Evolutionary conservation across 2,888 invertebrate species (phyloP), one percentile per base, ranked within the genome.

Genomic region (Lithophane semibrunnea): DNA sequence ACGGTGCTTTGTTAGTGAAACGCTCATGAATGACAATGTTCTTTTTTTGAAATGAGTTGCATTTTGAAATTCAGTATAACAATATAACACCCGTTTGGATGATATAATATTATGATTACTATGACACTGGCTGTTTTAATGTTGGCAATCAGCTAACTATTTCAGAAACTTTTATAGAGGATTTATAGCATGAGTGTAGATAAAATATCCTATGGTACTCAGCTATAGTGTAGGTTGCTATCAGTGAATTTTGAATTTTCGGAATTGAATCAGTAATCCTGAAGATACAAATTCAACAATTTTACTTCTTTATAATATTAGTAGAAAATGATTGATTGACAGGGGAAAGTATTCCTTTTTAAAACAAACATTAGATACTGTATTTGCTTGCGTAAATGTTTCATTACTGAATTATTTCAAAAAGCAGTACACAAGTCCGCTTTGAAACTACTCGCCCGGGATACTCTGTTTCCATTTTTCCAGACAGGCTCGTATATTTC

Each of bases 291-390:
- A n/a, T 4, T 56, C n/a, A n/a, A n/a, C 3, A 12, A 56, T 4
- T 3, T 56, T n/a, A n/a, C 12, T 12, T 12, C 56, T 12, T 12
- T 12, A 56, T 12, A n/a, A 56, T 56, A n/a, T n/a, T 10, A 56
- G 12, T n/a, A 21, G 52, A 3, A n/a, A 56, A 56, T 13, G 58
- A 58, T 21, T 52, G 29, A 60, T 67, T 70, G 61, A 63, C 21
- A 52, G 18, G 21, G 56, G 10, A 68, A 64, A 77, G 54, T 58
- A 56, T 72, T 24, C 1, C 44, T 16, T 65, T 16, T 29, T 60
- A 2, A 2, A 63, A 37, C 5, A 16, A 9, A n/a, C 9, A n/a
- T 44, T 24, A 65, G 44, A 44, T n/a, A 44, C 5, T 16, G 5
- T 24, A 3, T 44, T 44, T n/a, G 16, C n/a, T 9, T 64, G 44